Percentiles rank a stretch among this genome's conserved stretches.
These are phyloP conservation scores for Ancistrus triradiatus DNA, from an alignment of 2,113 vertebrate species.

Conservation along the genomic window DNA sequence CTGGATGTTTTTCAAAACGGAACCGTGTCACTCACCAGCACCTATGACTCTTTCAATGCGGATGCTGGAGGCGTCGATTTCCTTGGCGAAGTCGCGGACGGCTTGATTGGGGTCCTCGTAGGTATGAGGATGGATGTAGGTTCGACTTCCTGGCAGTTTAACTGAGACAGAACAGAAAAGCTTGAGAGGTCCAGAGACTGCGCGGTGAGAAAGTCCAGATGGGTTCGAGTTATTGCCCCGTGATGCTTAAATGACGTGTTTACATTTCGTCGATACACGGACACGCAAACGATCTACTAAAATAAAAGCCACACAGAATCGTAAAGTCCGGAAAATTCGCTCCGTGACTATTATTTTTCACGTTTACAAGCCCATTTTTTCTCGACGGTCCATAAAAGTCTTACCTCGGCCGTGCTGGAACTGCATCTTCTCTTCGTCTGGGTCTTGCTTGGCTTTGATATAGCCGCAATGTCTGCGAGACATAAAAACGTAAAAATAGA, in stretches of 20 bases:
- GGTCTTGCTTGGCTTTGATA: conserved; percentile 80
- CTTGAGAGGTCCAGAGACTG: too few species aligned
- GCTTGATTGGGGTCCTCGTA: conserved; percentile 79
- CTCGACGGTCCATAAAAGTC: conserved; percentile 2
- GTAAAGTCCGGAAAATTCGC: not conserved
- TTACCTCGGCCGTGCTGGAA: conserved; percentile 77
- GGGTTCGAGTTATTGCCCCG: too few species aligned
- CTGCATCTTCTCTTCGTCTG: conserved; percentile 80
- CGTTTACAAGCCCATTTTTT: not conserved
- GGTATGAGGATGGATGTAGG: conserved; percentile 76
- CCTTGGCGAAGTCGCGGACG: conserved; percentile 75
- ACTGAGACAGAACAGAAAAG: conserved; percentile 51
- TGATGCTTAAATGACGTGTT: conserved; percentile 1
- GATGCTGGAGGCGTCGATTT: conserved; percentile 76
- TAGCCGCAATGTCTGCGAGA: conserved; percentile 75
- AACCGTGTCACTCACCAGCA: conserved; percentile 61
- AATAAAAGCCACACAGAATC: not conserved
- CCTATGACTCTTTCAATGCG: conserved; percentile 76
- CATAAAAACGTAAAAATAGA: conserved; percentile 20
- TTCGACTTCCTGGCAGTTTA: conserved; percentile 73
- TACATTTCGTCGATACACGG: conserved; percentile 5
- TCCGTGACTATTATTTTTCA: not conserved
- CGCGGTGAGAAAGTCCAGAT: too few species aligned
- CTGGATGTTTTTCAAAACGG: too few species aligned
- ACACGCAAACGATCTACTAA: conserved; percentile 9